phyloP scores from a whole-genome alignment of 2,113 vertebrate species.

The Gorsachius goisagi region DNA sequence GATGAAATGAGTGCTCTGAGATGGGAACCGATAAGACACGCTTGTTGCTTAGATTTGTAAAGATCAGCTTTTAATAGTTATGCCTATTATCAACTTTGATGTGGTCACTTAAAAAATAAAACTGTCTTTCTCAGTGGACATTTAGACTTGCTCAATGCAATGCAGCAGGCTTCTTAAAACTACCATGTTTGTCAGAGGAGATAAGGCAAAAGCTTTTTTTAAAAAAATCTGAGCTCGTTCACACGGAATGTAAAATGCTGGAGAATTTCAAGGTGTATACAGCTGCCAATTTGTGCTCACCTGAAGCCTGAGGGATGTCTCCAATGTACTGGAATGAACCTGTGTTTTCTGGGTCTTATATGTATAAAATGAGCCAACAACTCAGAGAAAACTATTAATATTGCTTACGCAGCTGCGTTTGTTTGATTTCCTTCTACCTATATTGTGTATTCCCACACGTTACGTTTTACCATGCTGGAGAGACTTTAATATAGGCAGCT shows the following conservation, averaged over 20 bases:
- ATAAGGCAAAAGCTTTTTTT: not conserved
- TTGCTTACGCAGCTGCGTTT: not conserved
- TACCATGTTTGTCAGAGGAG: not conserved
- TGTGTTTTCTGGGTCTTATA: not conserved
- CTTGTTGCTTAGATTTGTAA: conserved; percentile 6
- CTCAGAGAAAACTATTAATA: not conserved
- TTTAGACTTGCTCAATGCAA: not conserved
- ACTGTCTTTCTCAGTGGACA: not conserved
- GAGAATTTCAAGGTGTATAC: not conserved
- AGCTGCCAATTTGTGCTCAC: not conserved
- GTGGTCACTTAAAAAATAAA: not conserved
- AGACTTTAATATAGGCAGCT: not conserved
- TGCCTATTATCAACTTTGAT: not conserved
- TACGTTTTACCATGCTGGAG: not conserved
- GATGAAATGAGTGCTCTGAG: conserved; percentile 13
- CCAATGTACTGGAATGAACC: not conserved
- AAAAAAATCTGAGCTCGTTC: not conserved
- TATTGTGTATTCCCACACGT: not conserved
- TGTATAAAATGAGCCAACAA: not conserved
- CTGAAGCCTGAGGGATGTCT: not conserved
- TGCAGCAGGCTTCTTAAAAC: not conserved
- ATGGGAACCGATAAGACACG: not conserved
- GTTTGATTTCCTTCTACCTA: not conserved
- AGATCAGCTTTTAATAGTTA: conserved; percentile 4
- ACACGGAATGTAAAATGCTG: not conserved